Conservation (phyloP, 2,113 vertebrate species). For the Erythrolamprus reginae region DNA sequence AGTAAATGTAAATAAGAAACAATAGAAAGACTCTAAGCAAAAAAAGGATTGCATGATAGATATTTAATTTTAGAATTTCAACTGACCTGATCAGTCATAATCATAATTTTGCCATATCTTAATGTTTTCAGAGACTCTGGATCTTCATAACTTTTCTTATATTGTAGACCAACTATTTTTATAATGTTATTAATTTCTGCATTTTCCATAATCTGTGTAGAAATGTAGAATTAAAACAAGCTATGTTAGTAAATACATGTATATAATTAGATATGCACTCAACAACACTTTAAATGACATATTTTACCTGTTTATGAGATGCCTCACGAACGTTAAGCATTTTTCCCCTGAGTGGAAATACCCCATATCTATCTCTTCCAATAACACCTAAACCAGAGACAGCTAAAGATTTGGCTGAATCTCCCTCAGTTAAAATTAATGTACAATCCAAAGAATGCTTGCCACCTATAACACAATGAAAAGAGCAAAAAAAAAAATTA, state of each 20-base stretch:
- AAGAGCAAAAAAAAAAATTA: conserved; percentile 5
- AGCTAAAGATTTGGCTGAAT: conserved; percentile 95
- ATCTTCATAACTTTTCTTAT: conserved; percentile 99
- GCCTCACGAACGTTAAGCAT: conserved; percentile 98
- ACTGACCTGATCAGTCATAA: conserved; percentile 98
- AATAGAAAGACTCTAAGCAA: background rate
- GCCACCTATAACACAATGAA: conserved; percentile 74
- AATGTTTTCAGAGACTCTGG: conserved; percentile 88
- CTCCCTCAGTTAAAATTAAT: conserved; percentile 94
- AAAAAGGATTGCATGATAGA: background rate
- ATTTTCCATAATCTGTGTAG: conserved; percentile 94
- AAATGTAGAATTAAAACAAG: conserved; percentile 28
- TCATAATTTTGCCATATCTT: conserved; percentile 98
- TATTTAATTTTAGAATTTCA: conserved; percentile 30
- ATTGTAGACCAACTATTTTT: conserved; percentile 97
- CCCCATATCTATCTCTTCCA: conserved; percentile 92
- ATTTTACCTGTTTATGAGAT: conserved; percentile 91
- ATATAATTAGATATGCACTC: background rate
- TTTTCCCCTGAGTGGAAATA: conserved; percentile 96
- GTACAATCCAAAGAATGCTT: conserved; percentile 97
- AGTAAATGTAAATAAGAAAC: background rate
- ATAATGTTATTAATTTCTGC: conserved; percentile 99
- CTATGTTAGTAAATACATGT: background rate
- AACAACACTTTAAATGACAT: background rate
- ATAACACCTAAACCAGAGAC: conserved; percentile 96